Conservation (phyloP, 2,797 vertebrate species). For the Notolepis coatsorum region DNA sequence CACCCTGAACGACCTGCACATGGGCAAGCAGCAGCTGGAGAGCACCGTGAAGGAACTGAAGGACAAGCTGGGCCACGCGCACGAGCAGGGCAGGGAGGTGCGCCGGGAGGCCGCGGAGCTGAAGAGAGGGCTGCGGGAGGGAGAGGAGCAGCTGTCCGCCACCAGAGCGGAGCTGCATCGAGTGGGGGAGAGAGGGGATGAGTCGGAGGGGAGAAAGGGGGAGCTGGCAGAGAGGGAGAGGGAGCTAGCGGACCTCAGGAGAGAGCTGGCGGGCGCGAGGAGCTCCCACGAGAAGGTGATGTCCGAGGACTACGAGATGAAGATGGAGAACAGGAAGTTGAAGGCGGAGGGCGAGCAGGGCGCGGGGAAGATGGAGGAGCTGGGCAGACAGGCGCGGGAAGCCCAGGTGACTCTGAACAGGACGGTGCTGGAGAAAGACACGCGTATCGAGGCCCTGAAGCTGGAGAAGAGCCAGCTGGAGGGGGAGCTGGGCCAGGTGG, state of each 20-base stretch:
- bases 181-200: slow-evolving; percentile 49
- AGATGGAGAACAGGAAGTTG: slow-evolving; percentile 86
- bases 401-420: slow-evolving; percentile 75
- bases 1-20: slow-evolving; percentile 87
- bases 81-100: slow-evolving; percentile 74
- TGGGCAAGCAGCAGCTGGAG: slow-evolving; percentile 87
- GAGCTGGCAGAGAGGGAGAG: slow-evolving; percentile 75
- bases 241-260: slow-evolving; percentile 81
- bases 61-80: slow-evolving; percentile 82
- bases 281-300: slow-evolving; percentile 78
- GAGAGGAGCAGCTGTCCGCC: slow-evolving; percentile 78
- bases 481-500: slow-evolving; percentile 79
- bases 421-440: slow-evolving; percentile 85
- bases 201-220: slow-evolving; percentile 45
- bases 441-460: slow-evolving; percentile 86
- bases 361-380: slow-evolving; percentile 63
- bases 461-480: slow-evolving; percentile 88
- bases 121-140: slow-evolving; percentile 79
- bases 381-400: slow-evolving; percentile 82
- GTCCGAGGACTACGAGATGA: slow-evolving; percentile 86
- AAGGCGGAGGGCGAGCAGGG: slow-evolving; percentile 57
- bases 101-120: slow-evolving; percentile 80
- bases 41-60: slow-evolving; percentile 81
- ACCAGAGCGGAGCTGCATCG: slow-evolving; percentile 67
- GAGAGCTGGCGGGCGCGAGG: slow-evolving; percentile 81